Percentiles rank a stretch among this genome's conserved stretches.
Evolutionary conservation across 2,888 invertebrate genomes (phyloP).

Genomic region (Acanthosepion esculentum): DNA sequence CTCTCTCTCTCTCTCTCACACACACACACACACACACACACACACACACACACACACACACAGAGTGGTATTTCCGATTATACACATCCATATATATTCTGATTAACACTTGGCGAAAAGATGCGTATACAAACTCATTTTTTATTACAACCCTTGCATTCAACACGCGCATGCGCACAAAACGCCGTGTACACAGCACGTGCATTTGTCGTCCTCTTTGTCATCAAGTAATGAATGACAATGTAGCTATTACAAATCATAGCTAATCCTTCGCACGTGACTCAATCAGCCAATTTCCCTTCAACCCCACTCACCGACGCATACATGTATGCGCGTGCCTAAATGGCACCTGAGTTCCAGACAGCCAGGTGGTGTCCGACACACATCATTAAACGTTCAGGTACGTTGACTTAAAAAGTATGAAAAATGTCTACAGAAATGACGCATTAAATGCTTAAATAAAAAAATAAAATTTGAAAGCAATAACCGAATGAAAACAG

Average conservation of each 20-base stretch:
- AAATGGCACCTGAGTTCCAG: background rate
- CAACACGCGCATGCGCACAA: background rate
- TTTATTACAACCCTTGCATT: too few species aligned
- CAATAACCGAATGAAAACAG: background rate
- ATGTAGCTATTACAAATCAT: background rate
- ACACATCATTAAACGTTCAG: background rate
- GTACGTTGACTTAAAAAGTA: background rate
- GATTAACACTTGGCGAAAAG: background rate
- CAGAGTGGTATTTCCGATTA: too few species aligned
- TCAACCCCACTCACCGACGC: background rate
- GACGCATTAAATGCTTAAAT: background rate
- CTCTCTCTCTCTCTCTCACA: too few species aligned
- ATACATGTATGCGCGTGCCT: background rate
- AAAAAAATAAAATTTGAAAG: background rate
- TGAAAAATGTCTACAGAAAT: background rate
- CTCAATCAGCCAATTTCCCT: background rate
- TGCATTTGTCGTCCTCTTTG: background rate
- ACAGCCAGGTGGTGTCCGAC: background rate
- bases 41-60: too few species aligned
- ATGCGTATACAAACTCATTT: background rate
- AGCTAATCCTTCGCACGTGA: background rate
- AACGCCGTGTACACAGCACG: background rate
- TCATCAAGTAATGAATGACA: slow-evolving; percentile 11
- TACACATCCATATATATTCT: too few species aligned
- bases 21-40: too few species aligned